Conservation (phyloP, 2,888 invertebrate species). For the Heliconius ethilla region DNA sequence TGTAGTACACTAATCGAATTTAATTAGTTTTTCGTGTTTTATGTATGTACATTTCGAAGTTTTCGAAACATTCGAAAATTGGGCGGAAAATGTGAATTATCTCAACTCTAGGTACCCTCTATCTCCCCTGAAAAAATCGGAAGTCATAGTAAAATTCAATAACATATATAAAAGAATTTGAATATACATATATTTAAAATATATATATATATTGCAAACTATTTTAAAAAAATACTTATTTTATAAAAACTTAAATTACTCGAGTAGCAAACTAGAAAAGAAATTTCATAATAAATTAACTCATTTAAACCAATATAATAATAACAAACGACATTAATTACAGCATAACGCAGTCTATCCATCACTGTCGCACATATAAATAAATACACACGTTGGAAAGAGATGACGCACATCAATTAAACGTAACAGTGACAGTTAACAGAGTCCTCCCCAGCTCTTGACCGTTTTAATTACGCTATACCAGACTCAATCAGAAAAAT, state of each 20-base stretch:
- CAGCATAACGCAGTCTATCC: neutral
- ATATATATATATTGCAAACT: too few relatives aligned
- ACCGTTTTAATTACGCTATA: conserved; percentile 24
- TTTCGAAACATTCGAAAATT: too few relatives aligned
- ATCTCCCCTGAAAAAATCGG: too few relatives aligned
- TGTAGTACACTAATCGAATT: conserved; percentile 1
- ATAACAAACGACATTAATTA: conserved; percentile 12
- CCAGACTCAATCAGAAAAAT: conserved; percentile 35
- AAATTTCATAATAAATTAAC: neutral
- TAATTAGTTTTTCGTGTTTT: neutral
- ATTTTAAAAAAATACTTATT: too few relatives aligned
- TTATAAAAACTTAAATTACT: neutral
- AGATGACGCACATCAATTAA: conserved; percentile 16
- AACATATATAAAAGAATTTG: too few relatives aligned
- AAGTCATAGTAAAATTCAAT: too few relatives aligned
- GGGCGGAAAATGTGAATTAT: too few relatives aligned
- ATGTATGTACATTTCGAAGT: too few relatives aligned
- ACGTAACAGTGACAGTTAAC: conserved; percentile 19
- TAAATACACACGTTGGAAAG: neutral
- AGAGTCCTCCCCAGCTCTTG: conserved; percentile 6
- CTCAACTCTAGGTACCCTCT: too few relatives aligned
- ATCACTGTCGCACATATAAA: conserved; percentile 9
- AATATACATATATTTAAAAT: too few relatives aligned
- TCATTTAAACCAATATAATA: conserved; percentile 6
- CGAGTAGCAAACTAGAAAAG: neutral